These are phyloP conservation scores for Bubo bubo DNA, from an alignment of 2,113 vertebrate species.

Conservation along the genomic window DNA sequence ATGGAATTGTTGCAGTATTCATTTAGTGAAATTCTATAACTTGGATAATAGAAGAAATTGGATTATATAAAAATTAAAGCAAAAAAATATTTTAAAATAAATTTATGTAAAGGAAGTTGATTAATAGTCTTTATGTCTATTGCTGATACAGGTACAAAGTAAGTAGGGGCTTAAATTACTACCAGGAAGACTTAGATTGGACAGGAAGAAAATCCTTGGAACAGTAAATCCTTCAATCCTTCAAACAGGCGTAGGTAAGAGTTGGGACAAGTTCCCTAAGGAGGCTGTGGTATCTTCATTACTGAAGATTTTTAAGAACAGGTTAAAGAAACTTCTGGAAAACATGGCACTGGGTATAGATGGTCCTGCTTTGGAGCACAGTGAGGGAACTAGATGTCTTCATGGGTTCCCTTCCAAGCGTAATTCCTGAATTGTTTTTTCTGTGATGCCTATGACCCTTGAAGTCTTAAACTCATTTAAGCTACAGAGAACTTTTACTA, in stretches of 20 bases:
- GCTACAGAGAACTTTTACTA: background rate
- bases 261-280: background rate
- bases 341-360: background rate
- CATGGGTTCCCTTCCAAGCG: background rate
- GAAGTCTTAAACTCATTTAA: background rate
- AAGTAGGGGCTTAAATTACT: background rate
- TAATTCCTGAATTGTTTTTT: background rate
- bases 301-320: background rate
- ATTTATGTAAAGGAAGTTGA: background rate
- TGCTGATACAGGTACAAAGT: background rate
- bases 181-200: background rate
- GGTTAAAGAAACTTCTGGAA: background rate
- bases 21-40: background rate
- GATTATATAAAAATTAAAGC: background rate
- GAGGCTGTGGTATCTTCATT: background rate
- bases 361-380: background rate
- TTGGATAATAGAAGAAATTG: background rate
- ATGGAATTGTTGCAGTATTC: background rate
- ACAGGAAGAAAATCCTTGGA: background rate
- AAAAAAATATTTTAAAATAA: background rate
- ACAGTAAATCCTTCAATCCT: background rate
- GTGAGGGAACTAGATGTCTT: background rate
- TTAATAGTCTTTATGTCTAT: background rate
- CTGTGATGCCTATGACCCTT: background rate
- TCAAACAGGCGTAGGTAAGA: background rate